These are phyloP conservation scores for Perithous albicinctus DNA, from an alignment of 2,888 invertebrate genomes.

Conservation along the genomic window DNA sequence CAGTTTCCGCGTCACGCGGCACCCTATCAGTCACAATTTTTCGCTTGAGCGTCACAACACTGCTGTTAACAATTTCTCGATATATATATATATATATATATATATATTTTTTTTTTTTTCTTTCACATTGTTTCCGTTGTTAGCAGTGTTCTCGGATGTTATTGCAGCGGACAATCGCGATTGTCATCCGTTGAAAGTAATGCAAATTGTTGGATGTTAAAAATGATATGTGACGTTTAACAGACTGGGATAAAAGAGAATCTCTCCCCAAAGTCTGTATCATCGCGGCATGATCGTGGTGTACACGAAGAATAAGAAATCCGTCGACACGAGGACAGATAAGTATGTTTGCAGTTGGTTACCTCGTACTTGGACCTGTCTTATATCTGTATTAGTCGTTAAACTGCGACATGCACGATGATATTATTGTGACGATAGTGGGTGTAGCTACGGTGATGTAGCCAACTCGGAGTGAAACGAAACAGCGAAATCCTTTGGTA, in stretches of 20 bases:
- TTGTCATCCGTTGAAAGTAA: neutral
- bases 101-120: neutral
- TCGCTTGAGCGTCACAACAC: neutral
- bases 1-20: neutral
- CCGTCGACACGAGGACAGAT: slow-evolving; percentile 29
- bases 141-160: neutral
- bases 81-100: too few species aligned
- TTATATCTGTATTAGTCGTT: slow-evolving; percentile 7
- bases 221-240: neutral
- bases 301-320: slow-evolving; percentile 28
- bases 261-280: slow-evolving; percentile 23
- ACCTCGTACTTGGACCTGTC: slow-evolving; percentile 29
- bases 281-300: slow-evolving; percentile 16
- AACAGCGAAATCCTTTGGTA: slow-evolving; percentile 17
- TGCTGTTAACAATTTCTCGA: neutral
- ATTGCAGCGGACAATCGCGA: neutral
- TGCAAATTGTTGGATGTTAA: neutral
- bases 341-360: slow-evolving; percentile 46
- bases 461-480: slow-evolving; percentile 22
- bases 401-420: slow-evolving; percentile 2
- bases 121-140: neutral
- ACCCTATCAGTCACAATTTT: neutral
- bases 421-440: slow-evolving; percentile 26
- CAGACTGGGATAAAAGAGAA: slow-evolving; percentile 7
- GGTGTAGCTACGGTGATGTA: slow-evolving; percentile 13